phyloP scores from a whole-genome alignment of 2,888 invertebrate genomes.

The Scaptodrosophila latifasciaeformis region DNA sequence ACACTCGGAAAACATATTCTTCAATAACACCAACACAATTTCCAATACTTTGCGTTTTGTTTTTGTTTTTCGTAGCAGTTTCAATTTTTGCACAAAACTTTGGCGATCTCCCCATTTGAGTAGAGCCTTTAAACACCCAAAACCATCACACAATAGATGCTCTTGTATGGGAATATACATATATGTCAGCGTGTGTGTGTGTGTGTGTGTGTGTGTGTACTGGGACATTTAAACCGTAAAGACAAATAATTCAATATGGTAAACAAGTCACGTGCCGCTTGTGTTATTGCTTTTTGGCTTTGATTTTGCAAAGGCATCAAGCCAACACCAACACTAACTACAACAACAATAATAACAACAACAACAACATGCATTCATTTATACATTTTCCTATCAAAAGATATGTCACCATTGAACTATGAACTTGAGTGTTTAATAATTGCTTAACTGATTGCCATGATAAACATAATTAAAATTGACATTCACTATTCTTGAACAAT shows the following conservation, averaged over 20 bases:
- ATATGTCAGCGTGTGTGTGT: background rate
- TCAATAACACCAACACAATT: background rate
- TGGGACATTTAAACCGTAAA: constrained; percentile 47
- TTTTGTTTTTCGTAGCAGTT: constrained; percentile 44
- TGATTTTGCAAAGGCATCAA: constrained; percentile 41
- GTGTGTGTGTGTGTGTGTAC: constrained; percentile 18
- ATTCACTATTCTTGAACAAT: too few species aligned
- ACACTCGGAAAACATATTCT: too few species aligned
- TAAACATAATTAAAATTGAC: constrained; percentile 66
- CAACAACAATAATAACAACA: constrained; percentile 10
- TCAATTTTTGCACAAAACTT: constrained; percentile 43
- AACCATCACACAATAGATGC: too few species aligned
- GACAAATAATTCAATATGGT: constrained; percentile 69
- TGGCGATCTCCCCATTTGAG: too few species aligned
- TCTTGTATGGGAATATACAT: too few species aligned
- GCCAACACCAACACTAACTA: constrained; percentile 18
- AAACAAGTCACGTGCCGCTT: constrained; percentile 69
- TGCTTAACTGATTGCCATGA: constrained; percentile 30
- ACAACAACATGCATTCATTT: too few species aligned
- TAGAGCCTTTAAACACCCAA: too few species aligned
- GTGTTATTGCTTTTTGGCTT: constrained; percentile 56
- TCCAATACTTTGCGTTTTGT: background rate
- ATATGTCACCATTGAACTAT: too few species aligned
- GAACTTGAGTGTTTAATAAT: too few species aligned
- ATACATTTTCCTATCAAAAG: too few species aligned